A percentile compares a stretch with the other conserved stretches of the same genome.
Evolutionary conservation across 1,140 invertebrate genomes (phyloP).

Genomic region (Chionoecetes opilio): DNA sequence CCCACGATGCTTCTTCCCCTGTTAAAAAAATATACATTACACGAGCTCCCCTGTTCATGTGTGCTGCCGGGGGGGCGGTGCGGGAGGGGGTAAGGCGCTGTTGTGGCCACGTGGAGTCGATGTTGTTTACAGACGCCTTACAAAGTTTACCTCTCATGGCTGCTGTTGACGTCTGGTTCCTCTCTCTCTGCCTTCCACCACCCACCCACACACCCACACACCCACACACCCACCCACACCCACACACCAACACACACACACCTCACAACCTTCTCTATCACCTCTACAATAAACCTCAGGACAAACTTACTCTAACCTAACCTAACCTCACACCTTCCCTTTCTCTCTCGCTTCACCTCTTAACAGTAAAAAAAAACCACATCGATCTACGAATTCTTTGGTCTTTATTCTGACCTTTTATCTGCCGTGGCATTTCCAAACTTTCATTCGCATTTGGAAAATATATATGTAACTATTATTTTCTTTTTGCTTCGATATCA

Average conservation of each 20-base stretch:
- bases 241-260: neutral
- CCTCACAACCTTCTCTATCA: neutral
- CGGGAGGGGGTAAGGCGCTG: neutral
- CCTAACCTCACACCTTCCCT: neutral
- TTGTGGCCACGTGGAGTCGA: neutral
- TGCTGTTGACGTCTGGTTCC: neutral
- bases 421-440: neutral
- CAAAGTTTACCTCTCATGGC: constrained; percentile 27
- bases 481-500: too few relatives aligned
- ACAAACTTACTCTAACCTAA: neutral
- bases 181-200: neutral
- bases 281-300: neutral
- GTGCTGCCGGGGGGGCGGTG: too few relatives aligned
- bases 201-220: neutral
- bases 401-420: neutral
- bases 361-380: neutral
- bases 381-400: neutral
- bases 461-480: too few relatives aligned
- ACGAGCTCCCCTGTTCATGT: too few relatives aligned
- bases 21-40: too few relatives aligned
- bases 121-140: neutral
- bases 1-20: too few relatives aligned
- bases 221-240: neutral
- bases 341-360: neutral
- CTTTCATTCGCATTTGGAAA: too few relatives aligned